These are phyloP conservation scores for Indri indri DNA, from an alignment of 2,113 vertebrate genomes.

Conservation along the genomic window DNA sequence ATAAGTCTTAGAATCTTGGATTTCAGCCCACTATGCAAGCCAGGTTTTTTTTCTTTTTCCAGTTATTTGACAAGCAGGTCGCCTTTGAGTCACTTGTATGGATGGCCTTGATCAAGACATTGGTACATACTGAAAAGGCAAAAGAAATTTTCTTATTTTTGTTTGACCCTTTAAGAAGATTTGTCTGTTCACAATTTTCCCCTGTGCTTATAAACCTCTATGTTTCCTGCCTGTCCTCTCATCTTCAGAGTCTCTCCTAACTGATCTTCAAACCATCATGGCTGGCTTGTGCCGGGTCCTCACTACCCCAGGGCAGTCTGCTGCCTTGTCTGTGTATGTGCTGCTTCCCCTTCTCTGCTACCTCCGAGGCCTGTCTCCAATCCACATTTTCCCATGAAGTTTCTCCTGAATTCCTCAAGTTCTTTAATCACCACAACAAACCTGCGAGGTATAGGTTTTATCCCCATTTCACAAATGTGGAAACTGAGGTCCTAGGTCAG, in stretches of 20 bases:
- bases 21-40: background rate
- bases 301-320: background rate
- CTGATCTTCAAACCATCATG: background rate
- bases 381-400: background rate
- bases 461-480: background rate
- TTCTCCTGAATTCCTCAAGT: background rate
- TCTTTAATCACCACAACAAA: background rate
- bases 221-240: background rate
- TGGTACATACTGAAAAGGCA: background rate
- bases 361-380: background rate
- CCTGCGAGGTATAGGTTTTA: background rate
- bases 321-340: background rate
- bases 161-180: background rate
- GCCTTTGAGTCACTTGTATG: background rate
- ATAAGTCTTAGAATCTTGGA: slow-evolving; percentile 11
- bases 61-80: slow-evolving; percentile 28
- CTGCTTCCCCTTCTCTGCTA: background rate
- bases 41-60: background rate
- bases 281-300: background rate
- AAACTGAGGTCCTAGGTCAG: background rate
- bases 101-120: slow-evolving; percentile 38
- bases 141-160: background rate
- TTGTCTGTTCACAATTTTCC: background rate
- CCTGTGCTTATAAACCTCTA: background rate
- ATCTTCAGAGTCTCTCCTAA: background rate